Conservation (phyloP, 2,797 vertebrate genomes). For the Calcarius lapponicus region DNA sequence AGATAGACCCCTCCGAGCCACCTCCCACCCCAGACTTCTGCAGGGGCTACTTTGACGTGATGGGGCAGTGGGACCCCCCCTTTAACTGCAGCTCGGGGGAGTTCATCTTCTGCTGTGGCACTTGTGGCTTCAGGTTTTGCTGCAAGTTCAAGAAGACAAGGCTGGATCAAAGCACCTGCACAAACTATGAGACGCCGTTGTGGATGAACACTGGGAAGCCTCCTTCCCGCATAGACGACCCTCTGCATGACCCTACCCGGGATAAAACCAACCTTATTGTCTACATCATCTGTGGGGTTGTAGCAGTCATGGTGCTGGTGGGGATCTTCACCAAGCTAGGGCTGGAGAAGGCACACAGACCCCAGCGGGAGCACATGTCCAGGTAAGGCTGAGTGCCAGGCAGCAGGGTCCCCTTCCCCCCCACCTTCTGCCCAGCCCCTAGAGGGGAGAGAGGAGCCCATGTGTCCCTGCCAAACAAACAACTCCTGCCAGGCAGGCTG, state of each 20-base stretch:
- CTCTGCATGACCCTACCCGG: slow-evolving; percentile 89
- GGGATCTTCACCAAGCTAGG: slow-evolving; percentile 98
- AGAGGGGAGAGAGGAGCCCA: not conserved
- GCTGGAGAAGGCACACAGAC: slow-evolving; percentile 94
- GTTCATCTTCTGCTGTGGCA: slow-evolving; percentile 97
- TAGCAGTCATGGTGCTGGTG: slow-evolving; percentile 97
- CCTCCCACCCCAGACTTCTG: slow-evolving; percentile 90
- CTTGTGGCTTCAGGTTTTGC: slow-evolving; percentile 99
- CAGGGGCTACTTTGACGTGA: slow-evolving; percentile 96
- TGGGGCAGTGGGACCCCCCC: slow-evolving; percentile 98
- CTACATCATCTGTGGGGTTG: slow-evolving; percentile 97
- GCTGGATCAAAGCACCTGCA: slow-evolving; percentile 94
- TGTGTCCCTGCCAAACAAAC: not conserved
- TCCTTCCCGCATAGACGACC: slow-evolving; percentile 89
- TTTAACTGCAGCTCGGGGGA: slow-evolving; percentile 94
- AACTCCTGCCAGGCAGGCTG: not conserved
- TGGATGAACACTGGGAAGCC: slow-evolving; percentile 93
- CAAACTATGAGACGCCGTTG: slow-evolving; percentile 92
- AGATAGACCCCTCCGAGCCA: slow-evolving; percentile 84
- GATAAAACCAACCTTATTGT: slow-evolving; percentile 99
- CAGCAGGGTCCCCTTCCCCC: not conserved
- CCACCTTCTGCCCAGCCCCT: not conserved
- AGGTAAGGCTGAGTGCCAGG: slow-evolving; percentile 78
- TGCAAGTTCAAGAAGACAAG: slow-evolving; percentile 91
- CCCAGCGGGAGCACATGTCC: slow-evolving; percentile 97